Conservation (phyloP, 2,797 vertebrate genomes). For the Cuniculus paca region DNA sequence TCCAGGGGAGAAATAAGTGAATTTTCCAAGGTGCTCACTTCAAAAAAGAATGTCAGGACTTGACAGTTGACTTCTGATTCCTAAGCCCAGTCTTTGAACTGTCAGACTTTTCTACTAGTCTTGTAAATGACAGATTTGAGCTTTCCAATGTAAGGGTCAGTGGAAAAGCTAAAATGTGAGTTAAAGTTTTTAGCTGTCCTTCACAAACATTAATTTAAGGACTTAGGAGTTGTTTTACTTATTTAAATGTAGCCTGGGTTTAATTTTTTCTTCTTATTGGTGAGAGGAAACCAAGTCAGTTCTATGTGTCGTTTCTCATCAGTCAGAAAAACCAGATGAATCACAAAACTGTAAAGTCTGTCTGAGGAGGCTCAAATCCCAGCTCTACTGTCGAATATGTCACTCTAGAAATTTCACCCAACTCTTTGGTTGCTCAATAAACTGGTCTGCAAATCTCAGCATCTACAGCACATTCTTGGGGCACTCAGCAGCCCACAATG, state of each 20-base stretch:
- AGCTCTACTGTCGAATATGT: background rate
- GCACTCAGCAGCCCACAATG: fast-evolving
- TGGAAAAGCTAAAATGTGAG: background rate
- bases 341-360: background rate
- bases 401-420: background rate
- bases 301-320: background rate
- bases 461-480: background rate
- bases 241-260: background rate
- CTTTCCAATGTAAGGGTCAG: background rate
- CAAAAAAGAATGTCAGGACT: background rate
- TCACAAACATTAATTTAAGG: background rate
- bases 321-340: background rate
- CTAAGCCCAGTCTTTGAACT: background rate
- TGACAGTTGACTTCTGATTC: background rate
- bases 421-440: background rate
- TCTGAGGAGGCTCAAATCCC: background rate
- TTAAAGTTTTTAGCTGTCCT: background rate
- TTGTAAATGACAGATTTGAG: background rate
- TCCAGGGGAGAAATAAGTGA: background rate
- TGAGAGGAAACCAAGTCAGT: background rate
- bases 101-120: background rate
- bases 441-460: background rate
- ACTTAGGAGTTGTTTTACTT: slow-evolving; percentile 15
- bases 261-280: background rate
- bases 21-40: background rate